Evolutionary conservation across 2,113 vertebrate genomes (phyloP).

Genomic region (Tiliqua scincoides): DNA sequence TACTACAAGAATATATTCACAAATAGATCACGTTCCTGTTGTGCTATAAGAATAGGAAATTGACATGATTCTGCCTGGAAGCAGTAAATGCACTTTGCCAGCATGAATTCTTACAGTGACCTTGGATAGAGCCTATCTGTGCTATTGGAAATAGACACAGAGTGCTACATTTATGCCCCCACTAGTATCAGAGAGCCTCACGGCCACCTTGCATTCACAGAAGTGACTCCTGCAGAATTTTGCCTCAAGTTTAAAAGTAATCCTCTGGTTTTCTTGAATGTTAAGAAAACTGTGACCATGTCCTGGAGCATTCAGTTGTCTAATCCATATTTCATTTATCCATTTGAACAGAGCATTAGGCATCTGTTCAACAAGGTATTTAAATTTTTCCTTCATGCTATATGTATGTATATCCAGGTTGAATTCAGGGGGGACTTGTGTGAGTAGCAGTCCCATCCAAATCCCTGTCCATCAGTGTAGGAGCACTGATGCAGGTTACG

Average conservation of each 20-base stretch:
- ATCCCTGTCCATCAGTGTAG: no score
- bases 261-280: conserved; percentile 46
- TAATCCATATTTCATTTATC: conserved; percentile 25
- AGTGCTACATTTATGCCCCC: conserved; percentile 42
- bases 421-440: not conserved
- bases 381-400: not conserved
- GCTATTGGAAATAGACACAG: conserved; percentile 26
- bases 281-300: not conserved
- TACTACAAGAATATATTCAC: conserved; percentile 11
- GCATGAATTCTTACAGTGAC: conserved; percentile 50
- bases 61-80: conserved; percentile 34
- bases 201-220: conserved; percentile 9
- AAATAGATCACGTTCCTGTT: conserved; percentile 52
- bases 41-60: conserved; percentile 56
- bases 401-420: not conserved
- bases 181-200: conserved; percentile 3
- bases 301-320: conserved; percentile 2
- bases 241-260: conserved; percentile 42
- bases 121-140: not conserved
- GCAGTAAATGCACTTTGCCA: conserved; percentile 19
- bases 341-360: not conserved
- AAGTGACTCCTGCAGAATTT: conserved; percentile 40
- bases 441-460: not conserved
- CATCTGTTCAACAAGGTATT: not conserved
- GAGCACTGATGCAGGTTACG: no score